Percentiles rank a stretch among this genome's conserved stretches.
These are phyloP conservation scores for Pempheris klunzingeri DNA, from an alignment of 2,797 vertebrate genomes.

Conservation along the genomic window DNA sequence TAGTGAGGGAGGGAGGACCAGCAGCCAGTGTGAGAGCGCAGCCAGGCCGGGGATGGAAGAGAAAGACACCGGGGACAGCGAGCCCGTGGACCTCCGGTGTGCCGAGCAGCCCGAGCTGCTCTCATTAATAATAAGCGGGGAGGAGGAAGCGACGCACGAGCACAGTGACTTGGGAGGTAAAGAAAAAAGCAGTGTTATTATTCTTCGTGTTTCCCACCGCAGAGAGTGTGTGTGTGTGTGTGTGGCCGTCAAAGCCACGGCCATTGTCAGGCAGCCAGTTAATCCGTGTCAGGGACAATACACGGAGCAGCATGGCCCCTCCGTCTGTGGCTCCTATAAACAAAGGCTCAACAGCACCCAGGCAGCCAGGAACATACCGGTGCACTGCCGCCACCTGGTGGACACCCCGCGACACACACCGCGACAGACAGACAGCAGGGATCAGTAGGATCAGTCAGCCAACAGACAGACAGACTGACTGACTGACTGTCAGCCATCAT, in stretches of 20 bases:
- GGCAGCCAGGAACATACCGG: constrained; percentile 44
- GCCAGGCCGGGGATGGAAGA: constrained; percentile 83
- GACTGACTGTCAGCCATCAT: not conserved
- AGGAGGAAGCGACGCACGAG: constrained; percentile 80
- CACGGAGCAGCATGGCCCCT: constrained; percentile 86
- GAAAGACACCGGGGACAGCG: constrained; percentile 68
- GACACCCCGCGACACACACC: no score
- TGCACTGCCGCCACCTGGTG: constrained; percentile 61
- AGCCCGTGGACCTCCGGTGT: constrained; percentile 78
- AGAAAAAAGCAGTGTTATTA: constrained; percentile 31
- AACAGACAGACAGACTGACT: no score
- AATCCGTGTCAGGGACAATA: constrained; percentile 85
- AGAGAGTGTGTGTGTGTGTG: constrained; percentile 46
- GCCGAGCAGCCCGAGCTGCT: constrained; percentile 82
- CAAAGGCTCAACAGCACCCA: constrained; percentile 87
- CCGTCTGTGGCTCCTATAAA: constrained; percentile 88
- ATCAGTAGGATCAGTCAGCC: no score
- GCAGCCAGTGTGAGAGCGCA: constrained; percentile 36
- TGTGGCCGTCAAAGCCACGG: constrained; percentile 69
- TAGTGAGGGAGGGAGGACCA: constrained; percentile 63
- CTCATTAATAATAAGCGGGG: constrained; percentile 87
- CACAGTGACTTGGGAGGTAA: constrained; percentile 83
- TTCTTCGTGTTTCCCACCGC: constrained; percentile 52
- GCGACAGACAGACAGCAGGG: no score
- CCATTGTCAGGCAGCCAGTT: constrained; percentile 78